Evolutionary conservation across 1,140 invertebrate species (phyloP), one percentile per base, ranked within the genome.

Genomic region (Cyclina sinensis): DNA sequence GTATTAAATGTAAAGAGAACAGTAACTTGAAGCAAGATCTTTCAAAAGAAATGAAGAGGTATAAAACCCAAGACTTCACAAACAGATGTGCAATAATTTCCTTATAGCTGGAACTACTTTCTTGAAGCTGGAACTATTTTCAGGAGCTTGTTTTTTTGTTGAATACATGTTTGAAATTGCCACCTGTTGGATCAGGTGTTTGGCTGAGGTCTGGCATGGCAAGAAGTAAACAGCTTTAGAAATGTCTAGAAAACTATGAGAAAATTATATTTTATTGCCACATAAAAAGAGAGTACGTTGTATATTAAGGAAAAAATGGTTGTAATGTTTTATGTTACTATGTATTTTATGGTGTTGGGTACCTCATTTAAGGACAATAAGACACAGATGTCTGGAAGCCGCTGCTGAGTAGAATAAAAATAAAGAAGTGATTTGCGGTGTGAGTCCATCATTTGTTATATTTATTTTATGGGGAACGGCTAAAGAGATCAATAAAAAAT

Each of bases 221-320:
- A 37, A 18, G 37, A 62, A 62, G 16, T 65, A 11, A 30, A 70
- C 32, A 39, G 37, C 14, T 65, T 35, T 70, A 21, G 32, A 24
- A 70, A 14, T n/a, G 12, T 37, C 7, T 70, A 30, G 0, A 24
- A 37, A 39, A 27, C 65, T 70, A 14, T 70, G 65, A n/a, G 65
- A 70, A 43, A 70, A 70, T 70, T 14, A 70, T 37, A 27, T 70
- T 70, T 70, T 70, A 70, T 70, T 3, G 16, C 11, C 18, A 37
- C 35, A 70, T 70, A 70, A 35, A 70, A 70, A 70, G 65, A 70
- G 37, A 70, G 35, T 70, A 70, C 65, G 37, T 37, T 37, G 65
- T n/a, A n/a, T n/a, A n/a, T n/a, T n/a, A n/a, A n/a, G n/a, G 37
- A 37, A 37, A 2, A 70, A 43, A 70, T 9, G 65, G 35, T 70